Conservation (phyloP, 37 sponge, comb jelly and placozoan species). For the Halisarca cf. caerulea region DNA sequence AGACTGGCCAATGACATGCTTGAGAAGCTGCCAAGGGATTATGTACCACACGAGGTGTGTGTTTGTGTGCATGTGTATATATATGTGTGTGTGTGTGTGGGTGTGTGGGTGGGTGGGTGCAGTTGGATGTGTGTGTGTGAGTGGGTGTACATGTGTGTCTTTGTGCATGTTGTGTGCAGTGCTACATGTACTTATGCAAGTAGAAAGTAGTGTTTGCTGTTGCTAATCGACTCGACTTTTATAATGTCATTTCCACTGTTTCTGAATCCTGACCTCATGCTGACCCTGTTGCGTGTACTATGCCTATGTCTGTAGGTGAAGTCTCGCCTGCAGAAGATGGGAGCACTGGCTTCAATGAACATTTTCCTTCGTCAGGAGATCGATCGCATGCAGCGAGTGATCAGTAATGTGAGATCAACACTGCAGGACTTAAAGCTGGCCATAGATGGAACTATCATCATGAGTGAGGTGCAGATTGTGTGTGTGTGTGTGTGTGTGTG, state of each 20-base stretch:
- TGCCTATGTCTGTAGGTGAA: constrained; percentile 60
- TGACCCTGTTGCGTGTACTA: no score
- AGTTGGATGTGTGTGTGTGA: neutral
- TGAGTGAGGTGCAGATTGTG: constrained; percentile 86
- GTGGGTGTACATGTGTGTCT: neutral
- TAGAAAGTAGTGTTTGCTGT: no score
- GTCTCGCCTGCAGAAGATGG: constrained; percentile 92
- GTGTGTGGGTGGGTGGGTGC: no score
- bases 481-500: neutral
- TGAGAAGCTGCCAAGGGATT: constrained; percentile 93
- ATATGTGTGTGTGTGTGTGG: constrained; percentile 16
- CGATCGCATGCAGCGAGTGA: constrained; percentile 98
- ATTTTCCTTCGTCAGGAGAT: constrained; percentile 99
- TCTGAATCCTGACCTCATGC: no score
- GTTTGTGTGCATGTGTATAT: constrained; percentile 13
- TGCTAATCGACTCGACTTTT: no score
- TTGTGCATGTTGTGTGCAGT: neutral
- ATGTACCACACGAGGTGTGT: constrained; percentile 91
- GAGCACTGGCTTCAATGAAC: constrained; percentile 94
- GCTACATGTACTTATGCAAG: no score
- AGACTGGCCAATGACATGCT: constrained; percentile 93
- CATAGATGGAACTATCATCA: constrained; percentile 99
- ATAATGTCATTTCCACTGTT: no score
- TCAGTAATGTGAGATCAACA: constrained; percentile 76
- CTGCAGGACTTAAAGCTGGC: constrained; percentile 91